phyloP scores from a whole-genome alignment of 2,113 vertebrate species.

The Albula goreensis region DNA sequence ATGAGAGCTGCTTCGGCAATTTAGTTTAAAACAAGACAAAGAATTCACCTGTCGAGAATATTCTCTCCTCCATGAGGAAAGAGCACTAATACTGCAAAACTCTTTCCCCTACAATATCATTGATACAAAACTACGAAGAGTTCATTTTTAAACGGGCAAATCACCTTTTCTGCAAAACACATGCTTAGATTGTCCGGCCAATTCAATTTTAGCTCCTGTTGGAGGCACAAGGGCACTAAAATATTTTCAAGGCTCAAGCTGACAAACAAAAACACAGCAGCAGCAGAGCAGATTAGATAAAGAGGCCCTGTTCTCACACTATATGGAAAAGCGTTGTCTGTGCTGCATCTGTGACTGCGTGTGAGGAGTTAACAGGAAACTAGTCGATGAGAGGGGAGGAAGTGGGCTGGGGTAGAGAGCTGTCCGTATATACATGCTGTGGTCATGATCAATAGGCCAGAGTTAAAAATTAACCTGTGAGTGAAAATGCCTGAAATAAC shows the following conservation, averaged over 20 bases:
- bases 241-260: neutral
- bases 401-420: neutral
- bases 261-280: neutral
- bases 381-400: neutral
- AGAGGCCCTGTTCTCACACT: neutral
- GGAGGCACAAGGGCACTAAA: neutral
- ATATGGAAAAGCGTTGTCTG: neutral
- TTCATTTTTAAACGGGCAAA: neutral
- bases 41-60: no score
- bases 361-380: neutral
- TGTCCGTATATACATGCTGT: neutral
- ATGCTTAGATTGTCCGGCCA: neutral
- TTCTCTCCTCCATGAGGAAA: neutral
- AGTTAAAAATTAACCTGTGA: constrained; percentile 20
- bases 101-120: neutral
- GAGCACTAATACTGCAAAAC: neutral
- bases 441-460: neutral
- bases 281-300: neutral
- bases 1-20: no score
- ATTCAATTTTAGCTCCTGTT: neutral
- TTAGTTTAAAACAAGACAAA: no score
- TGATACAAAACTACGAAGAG: neutral
- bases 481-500: constrained; percentile 15
- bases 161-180: neutral
- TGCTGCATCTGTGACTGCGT: neutral